These are phyloP conservation scores for Drosophila affinis DNA, from an alignment of 2,888 invertebrate genomes.

Conservation along the genomic window DNA sequence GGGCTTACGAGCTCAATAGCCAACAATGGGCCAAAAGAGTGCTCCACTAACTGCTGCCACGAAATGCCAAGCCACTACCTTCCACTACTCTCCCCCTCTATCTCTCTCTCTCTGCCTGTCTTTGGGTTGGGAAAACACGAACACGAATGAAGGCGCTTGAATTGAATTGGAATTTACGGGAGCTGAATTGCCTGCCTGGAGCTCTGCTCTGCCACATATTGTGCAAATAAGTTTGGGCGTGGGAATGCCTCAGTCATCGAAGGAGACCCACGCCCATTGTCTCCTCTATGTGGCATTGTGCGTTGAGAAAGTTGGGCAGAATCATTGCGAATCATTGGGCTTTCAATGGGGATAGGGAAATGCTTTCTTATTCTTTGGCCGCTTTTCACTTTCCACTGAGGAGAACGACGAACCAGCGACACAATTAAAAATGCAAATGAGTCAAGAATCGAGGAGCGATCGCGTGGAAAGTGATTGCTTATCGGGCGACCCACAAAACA, in stretches of 20 bases:
- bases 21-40: constrained; percentile 36
- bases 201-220: constrained; percentile 32
- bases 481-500: constrained; percentile 48
- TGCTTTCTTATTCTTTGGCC: not conserved
- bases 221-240: constrained; percentile 68
- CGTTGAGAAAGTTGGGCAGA: constrained; percentile 63
- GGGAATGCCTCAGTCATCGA: constrained; percentile 47
- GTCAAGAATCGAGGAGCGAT: constrained; percentile 47
- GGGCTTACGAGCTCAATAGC: constrained; percentile 27
- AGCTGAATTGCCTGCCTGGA: constrained; percentile 15
- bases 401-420: constrained; percentile 32
- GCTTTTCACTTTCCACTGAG: constrained; percentile 56
- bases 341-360: not conserved
- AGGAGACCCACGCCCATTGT: constrained; percentile 37
- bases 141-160: constrained; percentile 43
- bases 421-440: constrained; percentile 71
- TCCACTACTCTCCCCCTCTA: not conserved
- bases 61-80: constrained; percentile 17
- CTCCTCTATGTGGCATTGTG: constrained; percentile 16
- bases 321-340: not conserved
- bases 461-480: constrained; percentile 70
- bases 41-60: constrained; percentile 34
- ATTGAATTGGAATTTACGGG: constrained; percentile 70
- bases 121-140: constrained; percentile 78
- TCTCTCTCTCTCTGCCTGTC: constrained; percentile 1